Evolutionary conservation across 2,113 vertebrate species (phyloP).

Genomic region (Trogon surrucura): DNA sequence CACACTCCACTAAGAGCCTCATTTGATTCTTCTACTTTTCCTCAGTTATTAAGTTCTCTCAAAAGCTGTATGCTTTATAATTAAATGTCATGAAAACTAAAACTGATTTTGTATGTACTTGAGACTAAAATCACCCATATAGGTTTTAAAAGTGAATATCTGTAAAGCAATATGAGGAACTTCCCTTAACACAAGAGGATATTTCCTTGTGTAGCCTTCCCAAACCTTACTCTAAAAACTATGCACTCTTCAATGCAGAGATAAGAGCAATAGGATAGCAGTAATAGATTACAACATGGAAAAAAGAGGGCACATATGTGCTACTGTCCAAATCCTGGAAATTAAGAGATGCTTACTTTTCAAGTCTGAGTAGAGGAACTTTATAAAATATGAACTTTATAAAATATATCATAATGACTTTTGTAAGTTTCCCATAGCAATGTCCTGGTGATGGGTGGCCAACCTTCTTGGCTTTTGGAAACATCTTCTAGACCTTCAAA

Average conservation of each 20-base stretch:
- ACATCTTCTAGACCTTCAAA: not conserved
- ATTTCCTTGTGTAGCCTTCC: not conserved
- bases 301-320: not conserved
- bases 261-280: no score
- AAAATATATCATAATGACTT: not conserved
- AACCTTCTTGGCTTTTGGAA: not conserved
- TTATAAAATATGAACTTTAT: not conserved
- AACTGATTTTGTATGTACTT: not conserved
- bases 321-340: not conserved
- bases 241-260: not conserved
- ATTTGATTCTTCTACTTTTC: not conserved
- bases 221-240: not conserved
- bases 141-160: not conserved
- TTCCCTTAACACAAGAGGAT: not conserved
- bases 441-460: not conserved
- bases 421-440: not conserved
- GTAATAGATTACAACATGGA: not conserved
- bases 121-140: not conserved
- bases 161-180: not conserved
- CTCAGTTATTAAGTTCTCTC: not conserved
- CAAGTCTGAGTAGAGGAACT: not conserved
- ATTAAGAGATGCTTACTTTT: not conserved
- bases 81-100: not conserved
- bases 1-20: fast-evolving
- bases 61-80: not conserved